phyloP scores from a whole-genome alignment of 2,888 invertebrate genomes.

The Laothoe populi region DNA sequence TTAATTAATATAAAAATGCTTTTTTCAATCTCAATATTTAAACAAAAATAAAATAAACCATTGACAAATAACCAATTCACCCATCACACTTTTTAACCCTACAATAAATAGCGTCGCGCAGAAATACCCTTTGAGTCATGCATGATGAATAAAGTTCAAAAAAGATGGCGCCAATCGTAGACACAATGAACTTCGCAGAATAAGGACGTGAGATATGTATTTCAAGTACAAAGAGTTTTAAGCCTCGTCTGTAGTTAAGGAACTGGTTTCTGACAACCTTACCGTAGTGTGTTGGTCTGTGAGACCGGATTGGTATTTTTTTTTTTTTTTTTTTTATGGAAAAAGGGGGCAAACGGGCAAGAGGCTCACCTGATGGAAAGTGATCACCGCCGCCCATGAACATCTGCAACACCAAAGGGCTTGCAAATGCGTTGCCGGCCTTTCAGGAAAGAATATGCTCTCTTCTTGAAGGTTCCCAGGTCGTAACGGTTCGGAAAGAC shows the following conservation, averaged over 20 bases:
- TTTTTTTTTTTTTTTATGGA: no score
- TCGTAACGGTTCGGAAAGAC: no score
- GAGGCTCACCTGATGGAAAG: no score
- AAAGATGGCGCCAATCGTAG: slow-evolving; percentile 51
- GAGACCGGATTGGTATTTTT: neutral
- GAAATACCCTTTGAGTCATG: slow-evolving; percentile 15
- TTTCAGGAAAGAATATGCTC: no score
- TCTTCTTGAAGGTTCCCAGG: no score
- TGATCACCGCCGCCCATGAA: no score
- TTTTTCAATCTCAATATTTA: no score
- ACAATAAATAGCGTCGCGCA: neutral
- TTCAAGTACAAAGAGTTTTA: slow-evolving; percentile 28
- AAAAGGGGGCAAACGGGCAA: no score
- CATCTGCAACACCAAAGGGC: no score
- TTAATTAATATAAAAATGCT: no score
- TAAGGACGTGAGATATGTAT: slow-evolving; percentile 38
- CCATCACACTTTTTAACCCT: slow-evolving; percentile 6
- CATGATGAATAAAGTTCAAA: slow-evolving; percentile 30
- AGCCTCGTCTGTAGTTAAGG: slow-evolving; percentile 31
- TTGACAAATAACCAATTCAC: slow-evolving; percentile 5
- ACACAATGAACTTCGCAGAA: slow-evolving; percentile 51
- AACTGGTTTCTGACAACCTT: slow-evolving; percentile 4
- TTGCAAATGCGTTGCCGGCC: no score
- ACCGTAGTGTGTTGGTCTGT: neutral
- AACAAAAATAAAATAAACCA: neutral